A percentile compares a stretch with the other conserved stretches of the same genome.
These are phyloP conservation scores for Beaufortia kweichowensis DNA, from an alignment of 2,113 vertebrate species.

Conservation along the genomic window DNA sequence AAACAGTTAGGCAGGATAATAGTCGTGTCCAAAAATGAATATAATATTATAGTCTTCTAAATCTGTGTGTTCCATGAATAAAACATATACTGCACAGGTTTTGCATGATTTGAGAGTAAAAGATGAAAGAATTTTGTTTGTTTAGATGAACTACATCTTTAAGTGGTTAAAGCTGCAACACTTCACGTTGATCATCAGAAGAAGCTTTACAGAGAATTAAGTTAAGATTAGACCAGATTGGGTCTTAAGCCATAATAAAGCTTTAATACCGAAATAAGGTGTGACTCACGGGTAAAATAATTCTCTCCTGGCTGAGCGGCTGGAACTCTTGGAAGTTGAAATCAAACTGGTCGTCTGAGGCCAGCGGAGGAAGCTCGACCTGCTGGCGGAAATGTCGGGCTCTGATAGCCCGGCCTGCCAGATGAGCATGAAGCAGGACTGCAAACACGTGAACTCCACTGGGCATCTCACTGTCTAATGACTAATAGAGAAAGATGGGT, in stretches of 20 bases:
- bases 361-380: conserved; percentile 77
- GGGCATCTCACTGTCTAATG: conserved; percentile 79
- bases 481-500: conserved; percentile 62
- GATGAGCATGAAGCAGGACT: conserved; percentile 83
- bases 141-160: background rate
- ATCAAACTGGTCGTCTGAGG: conserved; percentile 83
- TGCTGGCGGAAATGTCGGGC: conserved; percentile 80
- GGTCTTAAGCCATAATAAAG: background rate
- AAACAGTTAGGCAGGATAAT: too few relatives aligned
- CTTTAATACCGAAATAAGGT: background rate
- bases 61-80: too few relatives aligned
- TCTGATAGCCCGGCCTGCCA: conserved; percentile 80
- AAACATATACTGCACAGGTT: too few relatives aligned
- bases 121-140: background rate
- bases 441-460: conserved; percentile 82
- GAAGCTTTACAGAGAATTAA: background rate
- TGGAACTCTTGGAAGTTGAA: conserved; percentile 92
- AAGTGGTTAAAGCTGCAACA: background rate
- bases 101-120: too few relatives aligned
- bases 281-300: conserved; percentile 76
- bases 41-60: too few relatives aligned
- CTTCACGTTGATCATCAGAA: background rate
- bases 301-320: conserved; percentile 80
- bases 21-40: too few relatives aligned
- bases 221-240: background rate